Evolutionary conservation across 2,113 vertebrate species (phyloP), one percentile per base, ranked within the genome.

Genomic region (Odocoileus hemionus): DNA sequence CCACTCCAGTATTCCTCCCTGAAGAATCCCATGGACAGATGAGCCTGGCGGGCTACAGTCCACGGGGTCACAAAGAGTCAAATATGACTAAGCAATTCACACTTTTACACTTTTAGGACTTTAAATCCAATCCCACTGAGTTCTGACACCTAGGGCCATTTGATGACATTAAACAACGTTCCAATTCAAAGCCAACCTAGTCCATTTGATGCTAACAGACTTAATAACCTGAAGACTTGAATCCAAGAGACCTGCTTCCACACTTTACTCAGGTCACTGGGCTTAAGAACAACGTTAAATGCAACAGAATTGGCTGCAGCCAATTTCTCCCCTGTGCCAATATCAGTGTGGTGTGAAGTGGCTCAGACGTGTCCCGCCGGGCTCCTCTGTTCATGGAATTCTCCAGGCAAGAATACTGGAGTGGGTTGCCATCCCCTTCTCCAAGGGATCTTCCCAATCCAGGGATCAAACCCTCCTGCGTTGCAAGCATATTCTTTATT

Each of bases 281-380:
- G 17, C 26, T 25, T 28, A 9, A 89, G 36, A 60, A 28, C 43
- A 61, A 33, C 33, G 8, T 7, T 4, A 25, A 36, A n/a, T 14
- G 13, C 28, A 5, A 36, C 0, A 47, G 16, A 43, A 5, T 0
- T 9, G 45, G 47, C 13, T 6, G 7, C 36, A 33, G 14, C 10
- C 14, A 9, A 3, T 39, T 47, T 76, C 23, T 16, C 5, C 86
- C 54, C 45, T 67, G 26, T 43, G 33, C 11, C 54, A 13, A 0
- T 1, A 7, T 50, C 36, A 4, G 23, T 17, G 19, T 9, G 21
- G 3, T 12, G 11, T 11, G 2, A 39, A 23, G 9, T 39, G n/a
- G 2, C n/a, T 21, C n/a, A 36, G 64, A 5, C 2, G 5, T 1
- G 5, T 70, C n/a, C 64, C 2, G 1, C 17, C 19, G 3, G n/a